Conservation (phyloP, 2,888 invertebrate species). For the Macroteleia sp. region DNA sequence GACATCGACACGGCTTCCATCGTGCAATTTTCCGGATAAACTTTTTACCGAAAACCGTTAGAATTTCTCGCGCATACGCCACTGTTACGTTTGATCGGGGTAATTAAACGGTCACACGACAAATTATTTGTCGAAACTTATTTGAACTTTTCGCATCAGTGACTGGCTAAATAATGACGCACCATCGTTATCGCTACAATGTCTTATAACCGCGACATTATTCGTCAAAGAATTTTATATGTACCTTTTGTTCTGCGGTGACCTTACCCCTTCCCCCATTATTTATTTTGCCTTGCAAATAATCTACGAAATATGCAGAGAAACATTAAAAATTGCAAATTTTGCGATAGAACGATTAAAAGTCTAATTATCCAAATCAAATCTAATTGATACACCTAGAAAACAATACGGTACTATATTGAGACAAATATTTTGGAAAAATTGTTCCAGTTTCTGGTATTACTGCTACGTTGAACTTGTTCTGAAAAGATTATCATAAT, state of each 20-base stretch:
- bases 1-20: conserved; percentile 73
- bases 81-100: neutral
- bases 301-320: neutral
- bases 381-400: no score
- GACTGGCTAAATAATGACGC: conserved; percentile 23
- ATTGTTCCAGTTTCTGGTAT: no score
- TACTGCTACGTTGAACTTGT: no score
- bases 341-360: no score
- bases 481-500: no score
- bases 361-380: no score
- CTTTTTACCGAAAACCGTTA: neutral
- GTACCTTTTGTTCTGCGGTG: conserved; percentile 70
- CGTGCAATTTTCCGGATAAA: conserved; percentile 40
- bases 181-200: conserved; percentile 34
- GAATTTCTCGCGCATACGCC: no score
- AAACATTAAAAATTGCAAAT: no score
- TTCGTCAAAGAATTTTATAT: conserved; percentile 65
- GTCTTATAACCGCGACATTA: conserved; percentile 69
- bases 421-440: no score
- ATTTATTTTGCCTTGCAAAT: conserved; percentile 74
- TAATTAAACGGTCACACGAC: no score
- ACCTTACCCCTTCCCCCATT: conserved; percentile 68
- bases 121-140: no score
- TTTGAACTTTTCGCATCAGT: neutral
- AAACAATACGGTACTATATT: no score